Base-by-base conservation (phyloP, 2,888 invertebrate genomes). In the Patella depressa region DNA sequence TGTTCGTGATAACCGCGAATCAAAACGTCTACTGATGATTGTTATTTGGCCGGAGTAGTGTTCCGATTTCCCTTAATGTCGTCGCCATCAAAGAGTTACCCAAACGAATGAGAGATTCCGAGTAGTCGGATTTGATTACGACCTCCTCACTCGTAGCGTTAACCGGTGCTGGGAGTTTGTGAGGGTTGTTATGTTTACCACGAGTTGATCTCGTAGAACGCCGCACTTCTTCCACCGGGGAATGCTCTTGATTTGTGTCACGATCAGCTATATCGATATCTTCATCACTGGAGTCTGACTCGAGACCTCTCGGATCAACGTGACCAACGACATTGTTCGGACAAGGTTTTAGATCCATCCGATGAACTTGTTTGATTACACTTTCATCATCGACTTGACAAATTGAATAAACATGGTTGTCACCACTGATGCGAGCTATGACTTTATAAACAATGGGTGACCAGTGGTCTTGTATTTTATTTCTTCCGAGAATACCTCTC, bases 391-490 rank as follows among this genome's bases (percentile, higher is more conserved):
- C 77, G 15, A 29, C 24, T n/a, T 72, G 73, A 45, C 73, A 54
- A 17, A 77, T 24, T 3, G 57, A 19, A 53, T 77, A 73, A 15
- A 77, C 73, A 73, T 77, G 73, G 19, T 73, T 69, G n/a, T 45
- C 69, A 15, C 53, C 54, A 29, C 53, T 72, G 17, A 59, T 72
- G 24, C 65, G n/a, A 11, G 53, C 55, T 7, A 69, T 53, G 15
- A 73, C 73, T n/a, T 73, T 57, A 53, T 53, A 77, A 1, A 73
- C 69, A n/a, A 55, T 19, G 5, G 53, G 45, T 0, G 29, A n/a
- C 77, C 69, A 77, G 11, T 59, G 7, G 55, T 73, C 77, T 70
- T 77, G 77, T 17, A 77, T 77, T 19, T 77, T 77, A 54, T 77
- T 73, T 11, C 77, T 24, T 3, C 77, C 77, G 9, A 57, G 77